Conservation (phyloP, 2,113 vertebrate genomes). For the Corydoras sp. region DNA sequence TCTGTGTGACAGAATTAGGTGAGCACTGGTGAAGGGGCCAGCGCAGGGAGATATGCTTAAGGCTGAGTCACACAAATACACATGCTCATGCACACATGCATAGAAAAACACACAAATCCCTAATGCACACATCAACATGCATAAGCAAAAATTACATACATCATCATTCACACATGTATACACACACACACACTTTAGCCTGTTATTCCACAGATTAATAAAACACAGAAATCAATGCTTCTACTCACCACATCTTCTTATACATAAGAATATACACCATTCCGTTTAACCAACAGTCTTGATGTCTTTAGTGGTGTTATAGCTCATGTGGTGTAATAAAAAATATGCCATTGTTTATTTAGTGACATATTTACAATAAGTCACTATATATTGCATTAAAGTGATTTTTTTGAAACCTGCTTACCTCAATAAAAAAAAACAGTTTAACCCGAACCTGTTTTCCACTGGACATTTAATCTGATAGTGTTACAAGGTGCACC, state of each 20-base stretch:
- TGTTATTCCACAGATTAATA: neutral
- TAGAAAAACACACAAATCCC: conserved; percentile 9
- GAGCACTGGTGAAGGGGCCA: conserved; percentile 84
- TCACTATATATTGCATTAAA: too few species aligned
- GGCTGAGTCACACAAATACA: conserved; percentile 77
- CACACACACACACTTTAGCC: neutral
- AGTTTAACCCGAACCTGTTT: too few species aligned
- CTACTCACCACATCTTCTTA: neutral
- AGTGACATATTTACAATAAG: too few species aligned
- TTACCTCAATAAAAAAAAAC: too few species aligned
- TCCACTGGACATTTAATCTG: too few species aligned
- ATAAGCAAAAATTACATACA: neutral
- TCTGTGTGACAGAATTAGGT: conserved; percentile 99
- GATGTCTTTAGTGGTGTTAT: too few species aligned
- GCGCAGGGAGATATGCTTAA: conserved; percentile 78
- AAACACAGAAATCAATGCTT: neutral
- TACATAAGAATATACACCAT: neutral
- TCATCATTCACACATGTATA: neutral
- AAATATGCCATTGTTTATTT: too few species aligned
- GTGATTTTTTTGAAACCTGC: too few species aligned
- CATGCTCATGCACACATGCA: conserved; percentile 28
- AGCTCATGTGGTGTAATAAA: too few species aligned
- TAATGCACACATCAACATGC: neutral
- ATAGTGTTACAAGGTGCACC: neutral
- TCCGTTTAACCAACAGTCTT: too few species aligned